Percentiles rank a stretch among this genome's conserved stretches.
Evolutionary conservation across 2,113 vertebrate genomes (phyloP).

Genomic region (Cephalopterus ornatus): DNA sequence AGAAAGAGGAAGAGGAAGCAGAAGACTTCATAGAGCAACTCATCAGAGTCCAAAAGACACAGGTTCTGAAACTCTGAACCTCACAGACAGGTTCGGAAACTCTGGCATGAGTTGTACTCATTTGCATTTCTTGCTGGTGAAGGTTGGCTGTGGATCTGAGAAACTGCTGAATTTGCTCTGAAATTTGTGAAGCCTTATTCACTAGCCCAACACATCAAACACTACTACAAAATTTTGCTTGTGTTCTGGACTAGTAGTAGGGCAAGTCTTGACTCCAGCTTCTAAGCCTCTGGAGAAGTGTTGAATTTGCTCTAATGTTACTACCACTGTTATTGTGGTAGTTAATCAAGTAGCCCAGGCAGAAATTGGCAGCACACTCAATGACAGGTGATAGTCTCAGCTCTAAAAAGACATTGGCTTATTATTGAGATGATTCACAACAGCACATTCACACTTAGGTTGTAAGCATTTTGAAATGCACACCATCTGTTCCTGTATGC

Average conservation of each 20-base stretch:
- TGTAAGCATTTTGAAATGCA: not conserved
- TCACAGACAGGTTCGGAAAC: not conserved
- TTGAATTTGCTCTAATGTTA: not conserved
- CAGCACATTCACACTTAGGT: not conserved
- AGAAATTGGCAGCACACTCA: not conserved
- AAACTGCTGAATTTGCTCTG: not conserved
- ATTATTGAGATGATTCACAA: not conserved
- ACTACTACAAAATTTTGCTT: not conserved
- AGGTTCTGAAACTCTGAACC: not conserved
- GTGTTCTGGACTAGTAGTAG: not conserved
- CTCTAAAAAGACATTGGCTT: not conserved
- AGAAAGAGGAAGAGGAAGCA: not conserved
- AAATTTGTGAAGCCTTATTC: not conserved
- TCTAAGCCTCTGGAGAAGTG: not conserved
- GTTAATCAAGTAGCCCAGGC: not conserved
- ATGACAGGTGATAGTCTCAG: not conserved
- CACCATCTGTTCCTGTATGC: not conserved
- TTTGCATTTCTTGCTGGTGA: not conserved
- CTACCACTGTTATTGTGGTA: not conserved
- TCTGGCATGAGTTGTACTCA: not conserved
- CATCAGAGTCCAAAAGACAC: not conserved
- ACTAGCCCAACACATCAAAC: not conserved
- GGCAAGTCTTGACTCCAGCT: not conserved
- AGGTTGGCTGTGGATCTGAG: not conserved
- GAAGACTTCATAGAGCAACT: not conserved